Percentiles rank a stretch among this genome's conserved stretches.
These are phyloP conservation scores for Diarsia rubi DNA, from an alignment of 2,888 invertebrate genomes.

Conservation along the genomic window DNA sequence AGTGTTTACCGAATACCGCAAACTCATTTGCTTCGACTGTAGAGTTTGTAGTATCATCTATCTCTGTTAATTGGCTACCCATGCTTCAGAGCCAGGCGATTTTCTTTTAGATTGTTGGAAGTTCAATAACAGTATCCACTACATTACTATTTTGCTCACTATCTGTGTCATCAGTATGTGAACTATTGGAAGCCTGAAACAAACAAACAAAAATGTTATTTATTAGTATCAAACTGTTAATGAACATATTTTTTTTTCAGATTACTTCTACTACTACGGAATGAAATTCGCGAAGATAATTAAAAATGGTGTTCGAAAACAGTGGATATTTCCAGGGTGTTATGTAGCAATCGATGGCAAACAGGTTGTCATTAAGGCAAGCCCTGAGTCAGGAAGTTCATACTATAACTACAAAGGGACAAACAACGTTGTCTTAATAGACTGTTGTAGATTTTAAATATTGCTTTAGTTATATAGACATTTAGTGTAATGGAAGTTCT, in stretches of 20 bases:
- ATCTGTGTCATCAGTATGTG: no score
- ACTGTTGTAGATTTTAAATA: neutral
- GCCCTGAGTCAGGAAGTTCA: neutral
- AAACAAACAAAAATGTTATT: neutral
- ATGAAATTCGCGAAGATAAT: neutral
- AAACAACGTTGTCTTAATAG: conserved; percentile 1
- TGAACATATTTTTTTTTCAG: neutral
- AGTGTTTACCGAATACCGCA: no score
- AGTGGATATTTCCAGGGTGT: conserved; percentile 1
- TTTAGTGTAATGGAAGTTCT: neutral
- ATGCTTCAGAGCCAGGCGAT: no score
- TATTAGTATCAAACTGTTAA: conserved; percentile 1
- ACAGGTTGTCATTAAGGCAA: neutral
- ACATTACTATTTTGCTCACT: no score
- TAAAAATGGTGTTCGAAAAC: conserved; percentile 1
- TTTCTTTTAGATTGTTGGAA: no score
- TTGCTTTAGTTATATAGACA: neutral
- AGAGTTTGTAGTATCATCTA: no score
- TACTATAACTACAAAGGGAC: conserved; percentile 1
- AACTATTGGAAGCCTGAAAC: no score
- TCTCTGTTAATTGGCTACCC: no score
- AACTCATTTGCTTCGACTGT: no score
- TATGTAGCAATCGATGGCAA: neutral
- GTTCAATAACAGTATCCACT: no score
- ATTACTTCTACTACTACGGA: neutral